Base-by-base conservation (phyloP, 2,888 invertebrate genomes). In the Nomada fucata region DNA sequence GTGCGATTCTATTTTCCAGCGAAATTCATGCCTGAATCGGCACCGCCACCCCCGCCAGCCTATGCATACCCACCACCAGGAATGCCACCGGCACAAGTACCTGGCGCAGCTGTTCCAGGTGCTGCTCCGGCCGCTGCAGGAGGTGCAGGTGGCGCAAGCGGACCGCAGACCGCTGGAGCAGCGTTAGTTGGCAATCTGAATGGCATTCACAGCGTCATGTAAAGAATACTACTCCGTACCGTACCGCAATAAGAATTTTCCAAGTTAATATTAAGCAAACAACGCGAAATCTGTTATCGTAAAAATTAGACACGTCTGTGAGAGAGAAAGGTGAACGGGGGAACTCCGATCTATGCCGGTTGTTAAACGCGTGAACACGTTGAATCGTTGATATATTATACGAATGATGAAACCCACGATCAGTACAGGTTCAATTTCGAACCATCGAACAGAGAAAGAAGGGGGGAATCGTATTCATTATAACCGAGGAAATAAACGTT, bases 11-110 rank as follows among this genome's bases (percentile, higher is more conserved):
- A 53, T 59, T 76, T 90, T 91, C 4, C 91, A 93, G 93, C 91
- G 64, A 93, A 93, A 90, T 93, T 93, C 88, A 93, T 93, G 92
- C 93, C 93, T 71, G 93, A 93, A 70, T 86, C 92, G 59, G 64
- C 91, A 60, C 91, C 91, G 20, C 86, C 91, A 26, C 86, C 90
- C 23, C 91, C 90, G 47, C 90, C 92, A 50, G 79, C 88, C 47
- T 92, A 91, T 74, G 88, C 79, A 20, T 91, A 92, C 47, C 86
- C 89, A 20, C 83, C 84, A 5, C 85, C 87, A 15, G 85, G 80
- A 15, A 29, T 73, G 23, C 80, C 80, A 2, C 55, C 55, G 15
- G 42, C 10, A 1, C 77, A 69, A 29, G 18, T 29, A 4, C 87
- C 85, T 7, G 84, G 67, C 59, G 88, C 88, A 57, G 87, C 88